Evolutionary conservation across 2,113 vertebrate genomes (phyloP), one percentile per base, ranked within the genome.

Genomic region (Hiodon alosoides): DNA sequence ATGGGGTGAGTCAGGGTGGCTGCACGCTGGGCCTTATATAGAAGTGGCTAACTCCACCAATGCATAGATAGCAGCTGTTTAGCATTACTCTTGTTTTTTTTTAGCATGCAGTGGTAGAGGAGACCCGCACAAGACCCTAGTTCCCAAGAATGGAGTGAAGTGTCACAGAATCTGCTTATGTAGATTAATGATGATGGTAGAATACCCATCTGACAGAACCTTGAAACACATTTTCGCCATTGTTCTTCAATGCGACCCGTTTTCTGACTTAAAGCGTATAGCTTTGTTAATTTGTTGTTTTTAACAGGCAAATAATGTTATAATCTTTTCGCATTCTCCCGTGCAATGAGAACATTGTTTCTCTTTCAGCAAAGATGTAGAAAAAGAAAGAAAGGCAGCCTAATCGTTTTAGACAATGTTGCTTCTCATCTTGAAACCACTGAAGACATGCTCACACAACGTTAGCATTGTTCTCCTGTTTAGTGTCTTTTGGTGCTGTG

Each of bases 1-100:
- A 97, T 98, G 96, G 96, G 97, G 97, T 98, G 90, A 94, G 94
- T 78, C 69, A 54, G n/a, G 14, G 1, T 13, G 54, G 74, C 46
- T 58, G n/a, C 3, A 3, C 14, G 2, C 14, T 17, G 48, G 6
- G 54, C 4, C 10, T 58, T 57, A 31, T 31, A 31, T 31, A 31
- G 31, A 31, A 31, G 31, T 31, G 31, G 31, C 31, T 31, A 31
- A 31, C 31, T 31, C 31, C 31, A 31, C 31, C 31, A 6, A 55
- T 57, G 46, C 46, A n/a, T 48, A 59, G 6, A 14, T 10, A 68
- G 7, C 31, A 59, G 3, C 14, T 14, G 51, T 57, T 5, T 64
- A 47, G 48, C 31, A 31, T 31, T 31, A 31, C 31, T 31, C 31
- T 31, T 31, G 31, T 31, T 31, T 31, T 31, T 31, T 31, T 31